phyloP scores from a whole-genome alignment of 2,113 vertebrate species.

The Laterallus jamaicensis region DNA sequence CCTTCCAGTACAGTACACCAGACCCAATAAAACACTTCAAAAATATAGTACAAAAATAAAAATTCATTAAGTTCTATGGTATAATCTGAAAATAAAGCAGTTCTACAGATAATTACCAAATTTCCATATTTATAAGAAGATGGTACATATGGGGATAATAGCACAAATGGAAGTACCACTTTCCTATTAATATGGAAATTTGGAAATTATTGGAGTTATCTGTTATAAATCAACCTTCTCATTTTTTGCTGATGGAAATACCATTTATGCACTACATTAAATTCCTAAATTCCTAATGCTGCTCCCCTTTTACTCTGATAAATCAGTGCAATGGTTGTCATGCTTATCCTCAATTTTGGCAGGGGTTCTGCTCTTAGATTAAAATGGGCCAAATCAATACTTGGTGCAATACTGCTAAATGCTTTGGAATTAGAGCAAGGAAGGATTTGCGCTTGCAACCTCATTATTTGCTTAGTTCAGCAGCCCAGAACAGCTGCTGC shows the following conservation, averaged over 20 bases:
- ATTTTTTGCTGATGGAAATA: slow-evolving; percentile 47
- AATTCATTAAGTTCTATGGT: neutral
- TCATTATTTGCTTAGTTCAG: neutral
- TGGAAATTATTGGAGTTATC: slow-evolving; percentile 54
- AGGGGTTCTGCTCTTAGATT: neutral
- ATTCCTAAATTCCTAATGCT: slow-evolving; percentile 35
- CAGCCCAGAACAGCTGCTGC: neutral
- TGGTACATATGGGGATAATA: slow-evolving; percentile 57
- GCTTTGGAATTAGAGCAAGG: neutral
- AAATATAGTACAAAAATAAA: neutral
- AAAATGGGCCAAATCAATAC: neutral
- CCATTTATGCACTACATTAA: slow-evolving; percentile 36
- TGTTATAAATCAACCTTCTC: slow-evolving; percentile 44
- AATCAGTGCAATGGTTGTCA: slow-evolving; percentile 27
- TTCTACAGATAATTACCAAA: slow-evolving; percentile 46
- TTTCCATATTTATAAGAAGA: slow-evolving; percentile 70
- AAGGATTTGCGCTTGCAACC: neutral
- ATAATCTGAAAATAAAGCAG: slow-evolving; percentile 37
- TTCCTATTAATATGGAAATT: slow-evolving; percentile 70
- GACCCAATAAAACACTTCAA: neutral
- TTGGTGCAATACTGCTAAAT: neutral
- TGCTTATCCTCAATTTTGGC: neutral
- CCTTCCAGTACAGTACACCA: neutral
- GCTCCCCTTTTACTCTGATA: slow-evolving; percentile 5
- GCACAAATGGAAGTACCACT: slow-evolving; percentile 42